phyloP scores from a whole-genome alignment of 2,113 vertebrate species.

The Perccottus glenii region DNA sequence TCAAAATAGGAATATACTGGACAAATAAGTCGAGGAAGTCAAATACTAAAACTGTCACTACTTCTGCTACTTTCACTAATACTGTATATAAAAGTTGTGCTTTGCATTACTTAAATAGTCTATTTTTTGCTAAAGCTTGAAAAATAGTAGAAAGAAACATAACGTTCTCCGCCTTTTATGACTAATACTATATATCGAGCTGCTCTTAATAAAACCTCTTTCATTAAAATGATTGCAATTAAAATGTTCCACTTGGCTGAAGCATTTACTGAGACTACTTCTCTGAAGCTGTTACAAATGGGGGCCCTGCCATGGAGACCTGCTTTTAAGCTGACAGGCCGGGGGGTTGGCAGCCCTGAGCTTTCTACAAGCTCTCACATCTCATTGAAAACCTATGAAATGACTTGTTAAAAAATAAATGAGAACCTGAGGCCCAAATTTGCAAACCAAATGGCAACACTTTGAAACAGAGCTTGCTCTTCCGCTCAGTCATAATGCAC shows the following conservation, averaged over 20 bases:
- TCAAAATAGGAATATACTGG: too few relatives aligned
- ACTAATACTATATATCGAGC: constrained; percentile 1
- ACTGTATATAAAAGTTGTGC: background rate
- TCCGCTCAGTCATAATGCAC: constrained; percentile 21
- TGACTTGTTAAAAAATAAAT: constrained; percentile 54
- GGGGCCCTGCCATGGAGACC: background rate
- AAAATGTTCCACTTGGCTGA: background rate
- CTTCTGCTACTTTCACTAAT: too few relatives aligned
- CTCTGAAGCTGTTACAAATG: background rate
- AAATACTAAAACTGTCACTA: too few relatives aligned
- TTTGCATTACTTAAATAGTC: background rate
- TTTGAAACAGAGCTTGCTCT: constrained; percentile 18
- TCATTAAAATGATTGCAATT: background rate
- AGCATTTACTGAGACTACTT: constrained; percentile 6
- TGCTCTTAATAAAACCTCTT: constrained; percentile 4
- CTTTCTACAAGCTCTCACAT: constrained; percentile 20
- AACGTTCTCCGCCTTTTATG: background rate
- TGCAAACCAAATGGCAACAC: constrained; percentile 47
- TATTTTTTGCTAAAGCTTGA: background rate
- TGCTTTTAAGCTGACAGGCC: constrained; percentile 21
- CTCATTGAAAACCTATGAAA: constrained; percentile 37
- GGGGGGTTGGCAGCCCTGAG: constrained; percentile 32
- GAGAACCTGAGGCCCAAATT: constrained; percentile 47
- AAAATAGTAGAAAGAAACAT: background rate
- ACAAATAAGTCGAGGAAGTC: too few relatives aligned